These are phyloP conservation scores for Alviniconcha marisindica DNA, from an alignment of 1,140 invertebrate genomes.

Conservation along the genomic window DNA sequence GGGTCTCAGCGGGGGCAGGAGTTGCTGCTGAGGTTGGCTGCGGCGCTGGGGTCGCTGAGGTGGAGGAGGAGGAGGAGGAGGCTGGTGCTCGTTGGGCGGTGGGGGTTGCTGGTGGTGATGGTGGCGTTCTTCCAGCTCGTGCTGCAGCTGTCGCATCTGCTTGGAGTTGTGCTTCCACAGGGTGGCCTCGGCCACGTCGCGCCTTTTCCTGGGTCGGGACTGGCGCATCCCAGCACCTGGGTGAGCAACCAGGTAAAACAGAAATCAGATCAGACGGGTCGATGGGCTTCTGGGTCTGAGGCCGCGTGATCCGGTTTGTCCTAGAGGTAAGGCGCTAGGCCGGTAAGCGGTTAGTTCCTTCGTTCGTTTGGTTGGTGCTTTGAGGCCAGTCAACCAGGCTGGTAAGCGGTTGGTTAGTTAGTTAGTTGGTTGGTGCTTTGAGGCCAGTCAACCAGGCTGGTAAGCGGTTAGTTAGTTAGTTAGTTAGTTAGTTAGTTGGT, in stretches of 20 bases:
- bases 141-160: slow-evolving; percentile 31
- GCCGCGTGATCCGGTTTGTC: no score
- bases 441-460: no score
- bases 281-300: no score
- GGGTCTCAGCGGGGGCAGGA: background rate
- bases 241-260: background rate
- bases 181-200: background rate
- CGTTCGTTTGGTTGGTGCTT: no score
- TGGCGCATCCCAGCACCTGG: background rate
- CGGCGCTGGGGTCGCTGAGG: background rate
- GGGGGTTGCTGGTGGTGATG: background rate
- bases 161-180: slow-evolving; percentile 31
- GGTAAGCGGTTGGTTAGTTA: no score
- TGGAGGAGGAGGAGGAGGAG: background rate
- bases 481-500: no score
- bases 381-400: no score
- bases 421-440: no score
- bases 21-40: background rate
- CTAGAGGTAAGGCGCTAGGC: no score
- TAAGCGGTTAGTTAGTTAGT: no score
- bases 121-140: slow-evolving; percentile 24
- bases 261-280: no score
- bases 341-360: no score
- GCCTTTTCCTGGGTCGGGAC: slow-evolving; percentile 14
- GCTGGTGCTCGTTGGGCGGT: background rate